A percentile compares a stretch with the other conserved stretches of the same genome.
Evolutionary conservation across 2,888 invertebrate species (phyloP).

Genomic region (Notocelia uddmanniana): DNA sequence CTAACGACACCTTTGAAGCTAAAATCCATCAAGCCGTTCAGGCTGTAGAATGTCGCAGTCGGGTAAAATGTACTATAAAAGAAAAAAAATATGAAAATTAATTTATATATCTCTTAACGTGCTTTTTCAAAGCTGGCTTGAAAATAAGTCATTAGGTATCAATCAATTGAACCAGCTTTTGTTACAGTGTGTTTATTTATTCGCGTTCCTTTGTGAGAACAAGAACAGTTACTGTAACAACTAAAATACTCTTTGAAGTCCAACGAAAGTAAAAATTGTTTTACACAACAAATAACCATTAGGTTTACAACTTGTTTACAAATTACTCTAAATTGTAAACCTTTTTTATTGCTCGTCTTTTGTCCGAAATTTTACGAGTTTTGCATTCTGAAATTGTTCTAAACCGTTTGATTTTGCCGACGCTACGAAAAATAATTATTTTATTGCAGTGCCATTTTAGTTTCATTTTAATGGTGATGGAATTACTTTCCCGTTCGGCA

Average conservation of each 20-base stretch:
- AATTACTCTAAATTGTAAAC: slow-evolving; percentile 30
- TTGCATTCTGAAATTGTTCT: slow-evolving; percentile 4
- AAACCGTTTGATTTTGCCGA: slow-evolving; percentile 38
- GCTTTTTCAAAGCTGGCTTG: too few species aligned
- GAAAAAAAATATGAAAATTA: too few species aligned
- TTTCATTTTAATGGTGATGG: slow-evolving; percentile 25
- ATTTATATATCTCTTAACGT: too few species aligned
- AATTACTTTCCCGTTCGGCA: slow-evolving; percentile 25
- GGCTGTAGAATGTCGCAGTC: too few species aligned
- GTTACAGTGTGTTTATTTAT: background rate
- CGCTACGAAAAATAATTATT: slow-evolving; percentile 28
- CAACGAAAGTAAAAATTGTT: slow-evolving; percentile 41
- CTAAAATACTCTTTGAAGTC: slow-evolving; percentile 18
- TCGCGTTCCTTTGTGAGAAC: slow-evolving; percentile 3
- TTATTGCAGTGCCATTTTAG: slow-evolving; percentile 29
- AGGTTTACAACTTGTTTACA: slow-evolving; percentile 32
- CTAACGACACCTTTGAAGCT: too few species aligned
- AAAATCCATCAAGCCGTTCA: too few species aligned
- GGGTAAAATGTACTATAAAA: too few species aligned
- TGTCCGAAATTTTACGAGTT: slow-evolving; percentile 31
- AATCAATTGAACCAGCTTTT: slow-evolving; percentile 4
- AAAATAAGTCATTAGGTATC: background rate
- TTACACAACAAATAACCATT: slow-evolving; percentile 33
- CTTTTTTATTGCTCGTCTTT: slow-evolving; percentile 17
- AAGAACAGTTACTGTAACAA: background rate